phyloP scores from a whole-genome alignment of 2,797 vertebrate genomes.

The Ctenopoma kingsleyae region DNA sequence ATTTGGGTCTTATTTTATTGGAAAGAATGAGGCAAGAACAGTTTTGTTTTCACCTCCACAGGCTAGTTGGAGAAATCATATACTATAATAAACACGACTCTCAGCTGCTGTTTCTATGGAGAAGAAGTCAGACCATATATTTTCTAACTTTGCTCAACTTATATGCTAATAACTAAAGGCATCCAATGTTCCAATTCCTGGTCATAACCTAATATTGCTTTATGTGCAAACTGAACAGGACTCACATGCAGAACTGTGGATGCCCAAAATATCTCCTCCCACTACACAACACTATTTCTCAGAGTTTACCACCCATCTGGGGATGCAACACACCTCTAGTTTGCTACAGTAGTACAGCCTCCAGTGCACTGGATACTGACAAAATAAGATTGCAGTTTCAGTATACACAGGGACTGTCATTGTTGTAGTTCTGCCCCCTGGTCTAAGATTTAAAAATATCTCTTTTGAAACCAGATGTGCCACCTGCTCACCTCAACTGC shows the following conservation, averaged over 20 bases:
- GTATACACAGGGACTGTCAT: constrained; percentile 24
- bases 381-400: constrained; percentile 35
- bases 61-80: background rate
- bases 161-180: constrained; percentile 9
- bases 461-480: constrained; percentile 69
- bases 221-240: constrained; percentile 12
- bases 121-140: background rate
- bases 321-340: constrained; percentile 25
- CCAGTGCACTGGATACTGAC: constrained; percentile 17
- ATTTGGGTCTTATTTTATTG: constrained; percentile 18
- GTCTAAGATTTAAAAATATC: constrained; percentile 68
- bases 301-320: constrained; percentile 18
- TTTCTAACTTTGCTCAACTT: background rate
- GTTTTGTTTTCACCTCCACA: too few species aligned
- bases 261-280: constrained; percentile 38
- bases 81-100: background rate
- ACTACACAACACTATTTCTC: constrained; percentile 24
- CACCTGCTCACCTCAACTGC: constrained; percentile 68
- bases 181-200: background rate
- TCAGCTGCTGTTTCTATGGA: constrained; percentile 16
- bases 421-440: constrained; percentile 48
- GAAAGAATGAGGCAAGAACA: constrained; percentile 1
- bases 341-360: constrained; percentile 4
- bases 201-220: background rate
- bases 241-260: constrained; percentile 4